phyloP scores from a whole-genome alignment of 2,888 invertebrate genomes.

The Pollenia griseotomentosa region DNA sequence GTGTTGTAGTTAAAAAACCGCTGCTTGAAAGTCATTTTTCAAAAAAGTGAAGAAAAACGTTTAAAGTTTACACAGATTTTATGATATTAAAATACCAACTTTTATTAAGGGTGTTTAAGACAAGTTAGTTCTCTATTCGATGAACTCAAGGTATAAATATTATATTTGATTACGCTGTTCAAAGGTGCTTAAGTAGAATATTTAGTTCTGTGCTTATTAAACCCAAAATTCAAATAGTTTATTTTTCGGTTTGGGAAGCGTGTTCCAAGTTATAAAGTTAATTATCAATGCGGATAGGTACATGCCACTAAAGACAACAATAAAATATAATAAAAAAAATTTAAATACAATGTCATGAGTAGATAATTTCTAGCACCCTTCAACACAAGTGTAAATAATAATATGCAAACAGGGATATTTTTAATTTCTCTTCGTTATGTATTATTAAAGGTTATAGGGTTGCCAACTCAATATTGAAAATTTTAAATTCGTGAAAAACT shows the following conservation, averaged over 20 bases:
- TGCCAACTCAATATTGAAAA: background rate
- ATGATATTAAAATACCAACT: background rate
- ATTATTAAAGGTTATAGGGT: background rate
- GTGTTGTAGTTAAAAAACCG: constrained; percentile 28
- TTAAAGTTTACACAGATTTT: constrained; percentile 50
- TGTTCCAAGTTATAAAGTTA: constrained; percentile 70
- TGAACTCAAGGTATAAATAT: background rate
- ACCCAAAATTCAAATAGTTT: constrained; percentile 63
- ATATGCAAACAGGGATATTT: constrained; percentile 61
- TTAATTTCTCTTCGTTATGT: background rate
- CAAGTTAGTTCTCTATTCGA: background rate
- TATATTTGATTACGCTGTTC: background rate
- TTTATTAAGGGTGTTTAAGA: constrained; percentile 44
- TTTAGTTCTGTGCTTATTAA: constrained; percentile 28
- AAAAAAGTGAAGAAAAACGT: constrained; percentile 42
- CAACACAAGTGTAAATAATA: constrained; percentile 68
- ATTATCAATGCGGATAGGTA: constrained; percentile 72
- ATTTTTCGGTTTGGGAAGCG: constrained; percentile 52
- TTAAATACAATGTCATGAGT: constrained; percentile 45
- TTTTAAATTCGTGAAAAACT: too few relatives aligned
- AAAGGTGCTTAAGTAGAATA: constrained; percentile 13
- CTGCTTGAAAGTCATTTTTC: constrained; percentile 53
- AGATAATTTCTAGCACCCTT: constrained; percentile 76
- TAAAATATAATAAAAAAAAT: constrained; percentile 22
- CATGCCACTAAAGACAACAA: constrained; percentile 46